Evolutionary conservation across 1,140 invertebrate species (phyloP), one percentile per base, ranked within the genome.

Genomic region (Caenorhabditis briggsae): DNA sequence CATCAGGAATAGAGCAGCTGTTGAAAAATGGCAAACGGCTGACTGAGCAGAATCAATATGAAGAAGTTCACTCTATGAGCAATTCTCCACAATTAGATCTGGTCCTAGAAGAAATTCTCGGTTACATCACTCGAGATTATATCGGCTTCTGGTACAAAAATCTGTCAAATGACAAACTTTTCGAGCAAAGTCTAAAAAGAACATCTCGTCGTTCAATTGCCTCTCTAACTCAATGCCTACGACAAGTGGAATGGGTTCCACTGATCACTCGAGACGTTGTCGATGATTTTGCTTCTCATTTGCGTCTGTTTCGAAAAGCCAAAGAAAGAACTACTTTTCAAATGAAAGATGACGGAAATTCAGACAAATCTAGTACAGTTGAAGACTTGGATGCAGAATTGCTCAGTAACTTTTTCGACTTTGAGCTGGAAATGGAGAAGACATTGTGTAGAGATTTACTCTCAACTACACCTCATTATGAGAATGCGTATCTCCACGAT

Each of bases 211-310:
- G 94, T 89, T 91, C 94, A 7, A 93, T 95, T 50, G 93, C 94
- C 46, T 93, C 93, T 16, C 93, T 95, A 89, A 93, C 94, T 25
- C 93, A 92, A 83, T 93, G 94, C 92, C 94, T 96, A 50, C 96
- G 96, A 94, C 95, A 95, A 91, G 95, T 96, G 6, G 96, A 97
- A 93, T 97, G 96, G 96, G 95, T 96, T 90, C 95, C 95, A 18
- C 95, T 96, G 89, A 94, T 97, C 82, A 96, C 96, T 41, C 96
- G 96, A 50, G 94, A 95, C 85, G 94, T 97, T 84, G 96, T 97
- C 7, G 96, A 97, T 93, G 96, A 97, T 94, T 95, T 96, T 87
- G 96, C 96, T 7, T 95, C 95, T 23, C 96, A 97, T 93, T 94
- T 97, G 88, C 94, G 96, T 89, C 93, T 97, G 18, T 97, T 96